Conservation (phyloP, 2,888 invertebrate species). For the Acrobasis consociella region DNA sequence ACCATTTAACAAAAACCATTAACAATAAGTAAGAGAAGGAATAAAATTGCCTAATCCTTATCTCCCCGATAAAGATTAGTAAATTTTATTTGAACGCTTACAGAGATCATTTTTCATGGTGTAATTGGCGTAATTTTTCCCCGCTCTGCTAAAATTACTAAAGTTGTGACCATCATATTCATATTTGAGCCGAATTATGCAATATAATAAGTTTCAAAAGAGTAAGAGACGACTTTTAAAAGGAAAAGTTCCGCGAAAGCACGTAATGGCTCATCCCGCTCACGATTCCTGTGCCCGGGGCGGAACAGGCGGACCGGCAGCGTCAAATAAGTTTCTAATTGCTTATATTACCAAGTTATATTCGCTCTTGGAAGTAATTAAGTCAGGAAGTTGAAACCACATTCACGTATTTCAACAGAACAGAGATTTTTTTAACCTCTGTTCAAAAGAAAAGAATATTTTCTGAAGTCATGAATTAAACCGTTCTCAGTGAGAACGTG, state of each 20-base stretch:
- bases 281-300: constrained; percentile 76
- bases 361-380: constrained; percentile 79
- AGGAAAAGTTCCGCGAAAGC: constrained; percentile 79
- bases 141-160: constrained; percentile 65
- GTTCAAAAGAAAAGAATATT: constrained; percentile 38
- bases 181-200: constrained; percentile 78
- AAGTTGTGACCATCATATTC: constrained; percentile 77
- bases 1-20: not conserved
- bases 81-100: constrained; percentile 43
- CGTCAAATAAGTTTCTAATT: constrained; percentile 83
- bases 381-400: constrained; percentile 73
- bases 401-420: constrained; percentile 65
- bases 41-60: constrained; percentile 40
- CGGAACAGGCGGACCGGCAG: constrained; percentile 77
- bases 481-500: constrained; percentile 39
- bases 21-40: not conserved
- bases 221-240: constrained; percentile 81
- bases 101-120: constrained; percentile 64
- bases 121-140: constrained; percentile 70
- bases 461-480: constrained; percentile 40
- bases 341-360: constrained; percentile 82
- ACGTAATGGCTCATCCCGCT: constrained; percentile 81
- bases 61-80: constrained; percentile 23
- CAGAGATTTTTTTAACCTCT: constrained; percentile 45
- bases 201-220: constrained; percentile 80